Evolutionary conservation across 1,140 invertebrate species (phyloP).

Genomic region (Drosophila truncata): DNA sequence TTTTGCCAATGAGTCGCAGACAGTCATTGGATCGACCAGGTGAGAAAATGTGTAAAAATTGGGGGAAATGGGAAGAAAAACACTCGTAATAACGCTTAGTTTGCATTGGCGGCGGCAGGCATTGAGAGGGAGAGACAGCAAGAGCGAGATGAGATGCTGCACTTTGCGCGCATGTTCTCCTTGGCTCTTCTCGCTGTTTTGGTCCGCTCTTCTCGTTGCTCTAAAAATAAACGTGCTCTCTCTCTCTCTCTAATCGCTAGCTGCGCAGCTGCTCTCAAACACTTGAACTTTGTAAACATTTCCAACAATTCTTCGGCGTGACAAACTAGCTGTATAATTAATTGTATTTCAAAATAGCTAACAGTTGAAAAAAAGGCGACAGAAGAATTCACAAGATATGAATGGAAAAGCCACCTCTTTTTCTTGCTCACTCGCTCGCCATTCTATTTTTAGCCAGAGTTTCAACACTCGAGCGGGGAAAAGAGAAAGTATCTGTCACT

Average conservation of each 20-base stretch:
- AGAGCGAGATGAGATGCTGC: conserved; percentile 53
- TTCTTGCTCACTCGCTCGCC: conserved; percentile 20
- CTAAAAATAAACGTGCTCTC: conserved; percentile 52
- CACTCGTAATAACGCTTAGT: conserved; percentile 46
- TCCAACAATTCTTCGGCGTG: conserved; percentile 47
- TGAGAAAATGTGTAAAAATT: conserved; percentile 48
- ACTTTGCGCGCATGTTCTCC: conserved; percentile 69
- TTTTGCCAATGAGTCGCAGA: conserved; percentile 85
- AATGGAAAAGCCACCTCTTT: conserved; percentile 19
- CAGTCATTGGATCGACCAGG: conserved; percentile 85
- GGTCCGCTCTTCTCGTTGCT: conserved; percentile 31
- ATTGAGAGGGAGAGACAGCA: conserved; percentile 13
- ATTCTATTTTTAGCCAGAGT: conserved; percentile 51
- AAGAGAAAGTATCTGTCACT: conserved; percentile 57
- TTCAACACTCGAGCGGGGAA: conserved; percentile 45
- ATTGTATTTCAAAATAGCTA: conserved; percentile 20
- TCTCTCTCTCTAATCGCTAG: conserved; percentile 59
- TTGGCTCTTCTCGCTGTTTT: conserved; percentile 44
- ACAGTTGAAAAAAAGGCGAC: conserved; percentile 15
- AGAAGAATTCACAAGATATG: conserved; percentile 20
- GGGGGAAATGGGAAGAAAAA: conserved; percentile 36
- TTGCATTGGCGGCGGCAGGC: conserved; percentile 26
- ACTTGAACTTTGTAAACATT: conserved; percentile 69
- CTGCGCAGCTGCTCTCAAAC: conserved; percentile 71
- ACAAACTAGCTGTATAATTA: conserved; percentile 52